Evolutionary conservation across 1,140 invertebrate species (phyloP).

Genomic region (Hypsibius dujardini): DNA sequence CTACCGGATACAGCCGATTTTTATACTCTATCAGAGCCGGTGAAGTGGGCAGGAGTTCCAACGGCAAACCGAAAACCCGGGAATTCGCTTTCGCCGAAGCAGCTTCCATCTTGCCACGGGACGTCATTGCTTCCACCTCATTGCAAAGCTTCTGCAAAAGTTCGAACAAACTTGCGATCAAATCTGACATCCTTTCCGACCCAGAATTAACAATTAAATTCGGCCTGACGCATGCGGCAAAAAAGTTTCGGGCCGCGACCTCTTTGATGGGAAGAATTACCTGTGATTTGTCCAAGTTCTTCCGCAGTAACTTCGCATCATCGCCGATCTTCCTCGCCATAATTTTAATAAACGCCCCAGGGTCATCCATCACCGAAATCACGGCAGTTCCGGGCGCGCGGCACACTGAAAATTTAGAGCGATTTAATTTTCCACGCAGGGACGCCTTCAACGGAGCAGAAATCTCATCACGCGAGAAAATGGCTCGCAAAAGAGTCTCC

Average conservation of each 20-base stretch:
- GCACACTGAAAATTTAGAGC: too few relatives aligned
- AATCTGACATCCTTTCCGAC: not conserved
- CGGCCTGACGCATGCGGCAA: too few relatives aligned
- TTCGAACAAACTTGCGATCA: not conserved
- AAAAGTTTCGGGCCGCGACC: not conserved
- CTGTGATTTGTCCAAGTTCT: constrained; percentile 4
- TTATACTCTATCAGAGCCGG: constrained; percentile 1
- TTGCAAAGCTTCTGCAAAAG: not conserved
- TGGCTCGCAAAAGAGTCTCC: too few relatives aligned
- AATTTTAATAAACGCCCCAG: not conserved
- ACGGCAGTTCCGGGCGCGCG: not conserved
- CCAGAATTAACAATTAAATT: not conserved
- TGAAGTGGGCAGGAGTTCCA: not conserved
- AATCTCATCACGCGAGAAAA: too few relatives aligned
- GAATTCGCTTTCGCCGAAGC: not conserved
- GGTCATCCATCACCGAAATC: constrained; percentile 10
- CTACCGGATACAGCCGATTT: not conserved
- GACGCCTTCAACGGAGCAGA: too few relatives aligned
- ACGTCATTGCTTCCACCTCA: not conserved
- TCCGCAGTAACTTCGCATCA: constrained; percentile 1
- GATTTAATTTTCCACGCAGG: too few relatives aligned
- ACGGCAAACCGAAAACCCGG: not conserved
- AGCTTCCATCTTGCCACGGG: not conserved
- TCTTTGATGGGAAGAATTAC: not conserved
- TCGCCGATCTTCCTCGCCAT: not conserved